These are phyloP conservation scores for Petrocephalus schoutedeni DNA, from an alignment of 2,797 vertebrate species.

Conservation along the genomic window DNA sequence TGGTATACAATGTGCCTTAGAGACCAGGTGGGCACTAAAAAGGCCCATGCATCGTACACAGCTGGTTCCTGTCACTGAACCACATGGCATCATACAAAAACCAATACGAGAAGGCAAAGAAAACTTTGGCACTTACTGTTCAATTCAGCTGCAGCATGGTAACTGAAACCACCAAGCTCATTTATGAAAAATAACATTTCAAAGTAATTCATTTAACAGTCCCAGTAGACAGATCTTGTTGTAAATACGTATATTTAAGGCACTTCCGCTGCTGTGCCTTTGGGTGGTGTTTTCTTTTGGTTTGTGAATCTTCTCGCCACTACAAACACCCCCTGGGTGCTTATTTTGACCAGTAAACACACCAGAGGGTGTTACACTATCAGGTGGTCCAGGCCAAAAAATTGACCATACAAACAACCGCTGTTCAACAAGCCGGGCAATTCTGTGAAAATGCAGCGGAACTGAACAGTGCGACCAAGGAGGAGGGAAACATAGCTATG, in stretches of 20 bases:
- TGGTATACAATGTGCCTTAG: conserved; percentile 7
- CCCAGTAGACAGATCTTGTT: not conserved
- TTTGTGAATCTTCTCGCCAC: not conserved
- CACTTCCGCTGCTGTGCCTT: not conserved
- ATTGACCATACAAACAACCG: not conserved
- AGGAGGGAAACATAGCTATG: not conserved
- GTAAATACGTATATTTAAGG: not conserved
- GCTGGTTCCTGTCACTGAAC: conserved; percentile 4
- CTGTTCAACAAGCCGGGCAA: not conserved
- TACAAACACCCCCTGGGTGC: not conserved
- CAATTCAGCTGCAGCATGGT: conserved; percentile 15
- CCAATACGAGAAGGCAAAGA: not conserved
- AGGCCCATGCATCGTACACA: not conserved
- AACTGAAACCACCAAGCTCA: not conserved
- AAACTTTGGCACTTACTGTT: conserved; percentile 24
- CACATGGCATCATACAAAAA: conserved; percentile 9
- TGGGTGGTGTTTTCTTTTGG: not conserved
- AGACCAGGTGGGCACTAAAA: not conserved
- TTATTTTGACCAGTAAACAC: not conserved
- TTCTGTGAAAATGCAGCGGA: not conserved
- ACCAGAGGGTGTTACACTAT: not conserved
- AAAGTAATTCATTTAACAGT: not conserved
- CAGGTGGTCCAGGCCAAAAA: not conserved
- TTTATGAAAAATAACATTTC: not conserved
- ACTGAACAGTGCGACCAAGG: not conserved